Percentiles rank a stretch among this genome's conserved stretches.
phyloP scores from a whole-genome alignment of 2,888 invertebrate genomes.

The Stegophylla sp. region DNA sequence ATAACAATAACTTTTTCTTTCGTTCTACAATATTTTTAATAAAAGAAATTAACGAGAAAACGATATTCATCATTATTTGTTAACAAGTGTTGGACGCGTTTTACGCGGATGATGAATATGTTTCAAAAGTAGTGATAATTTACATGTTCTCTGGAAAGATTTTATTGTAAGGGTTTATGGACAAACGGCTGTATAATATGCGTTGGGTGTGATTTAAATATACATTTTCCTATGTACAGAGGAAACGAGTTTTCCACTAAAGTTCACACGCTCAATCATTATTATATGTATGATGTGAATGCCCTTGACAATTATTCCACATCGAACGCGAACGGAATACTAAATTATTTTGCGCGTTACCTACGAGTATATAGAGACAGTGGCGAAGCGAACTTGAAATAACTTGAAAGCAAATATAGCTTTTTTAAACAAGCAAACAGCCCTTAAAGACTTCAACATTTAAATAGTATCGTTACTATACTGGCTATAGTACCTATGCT shows the following conservation, averaged over 20 bases:
- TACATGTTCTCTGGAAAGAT: background rate
- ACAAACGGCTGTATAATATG: background rate
- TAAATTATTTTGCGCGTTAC: background rate
- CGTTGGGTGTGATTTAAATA: constrained; percentile 4
- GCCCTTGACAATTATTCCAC: constrained; percentile 28
- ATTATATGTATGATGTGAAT: background rate
- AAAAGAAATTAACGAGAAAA: background rate
- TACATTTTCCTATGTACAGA: background rate
- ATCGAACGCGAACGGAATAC: constrained; percentile 17
- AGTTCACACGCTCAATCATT: constrained; percentile 8
- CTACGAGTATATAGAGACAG: no score
- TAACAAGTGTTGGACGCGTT: background rate
- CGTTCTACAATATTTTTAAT: no score
- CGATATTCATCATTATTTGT: background rate
- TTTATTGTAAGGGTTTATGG: background rate
- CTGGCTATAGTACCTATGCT: no score
- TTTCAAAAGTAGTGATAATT: background rate
- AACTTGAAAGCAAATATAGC: no score
- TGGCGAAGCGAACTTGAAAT: no score
- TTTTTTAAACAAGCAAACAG: no score
- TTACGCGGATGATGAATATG: background rate
- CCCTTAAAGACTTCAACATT: no score
- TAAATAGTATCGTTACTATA: no score
- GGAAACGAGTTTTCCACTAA: constrained; percentile 9
- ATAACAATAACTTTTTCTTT: no score